phyloP scores from a whole-genome alignment of 2,113 vertebrate species.

The Eulacestoma nigropectus region DNA sequence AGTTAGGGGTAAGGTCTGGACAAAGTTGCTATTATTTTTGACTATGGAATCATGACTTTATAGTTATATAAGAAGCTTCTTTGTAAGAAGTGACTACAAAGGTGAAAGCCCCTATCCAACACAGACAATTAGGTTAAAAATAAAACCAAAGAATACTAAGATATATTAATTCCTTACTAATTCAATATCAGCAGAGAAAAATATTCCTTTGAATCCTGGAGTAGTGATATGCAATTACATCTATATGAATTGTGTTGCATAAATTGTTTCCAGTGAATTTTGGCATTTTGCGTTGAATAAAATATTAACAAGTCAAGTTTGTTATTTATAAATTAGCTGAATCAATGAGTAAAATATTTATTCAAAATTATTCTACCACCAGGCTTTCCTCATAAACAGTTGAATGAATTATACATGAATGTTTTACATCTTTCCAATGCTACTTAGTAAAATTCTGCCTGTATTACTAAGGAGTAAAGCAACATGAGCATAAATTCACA shows the following conservation, averaged over 20 bases:
- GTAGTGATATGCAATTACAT: background rate
- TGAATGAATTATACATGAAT: constrained; percentile 22
- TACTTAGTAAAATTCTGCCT: background rate
- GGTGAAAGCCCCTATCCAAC: background rate
- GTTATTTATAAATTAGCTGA: constrained; percentile 37
- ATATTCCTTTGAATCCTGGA: background rate
- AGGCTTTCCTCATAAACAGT: background rate
- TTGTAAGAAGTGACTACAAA: background rate
- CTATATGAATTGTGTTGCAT: background rate
- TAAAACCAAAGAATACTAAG: background rate
- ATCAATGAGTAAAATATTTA: constrained; percentile 27
- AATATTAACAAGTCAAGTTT: constrained; percentile 14
- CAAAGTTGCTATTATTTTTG: background rate
- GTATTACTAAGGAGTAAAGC: background rate
- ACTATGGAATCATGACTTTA: background rate
- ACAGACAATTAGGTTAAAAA: background rate
- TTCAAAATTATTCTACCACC: background rate
- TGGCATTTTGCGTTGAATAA: background rate
- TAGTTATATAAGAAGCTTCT: background rate
- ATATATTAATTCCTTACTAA: background rate
- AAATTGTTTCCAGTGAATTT: background rate
- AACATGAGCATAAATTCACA: background rate
- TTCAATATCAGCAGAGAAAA: background rate
- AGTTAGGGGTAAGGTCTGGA: background rate
- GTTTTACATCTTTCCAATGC: background rate